Base-by-base conservation (phyloP, 1,140 invertebrate species). In the Vollenhovia emeryi region DNA sequence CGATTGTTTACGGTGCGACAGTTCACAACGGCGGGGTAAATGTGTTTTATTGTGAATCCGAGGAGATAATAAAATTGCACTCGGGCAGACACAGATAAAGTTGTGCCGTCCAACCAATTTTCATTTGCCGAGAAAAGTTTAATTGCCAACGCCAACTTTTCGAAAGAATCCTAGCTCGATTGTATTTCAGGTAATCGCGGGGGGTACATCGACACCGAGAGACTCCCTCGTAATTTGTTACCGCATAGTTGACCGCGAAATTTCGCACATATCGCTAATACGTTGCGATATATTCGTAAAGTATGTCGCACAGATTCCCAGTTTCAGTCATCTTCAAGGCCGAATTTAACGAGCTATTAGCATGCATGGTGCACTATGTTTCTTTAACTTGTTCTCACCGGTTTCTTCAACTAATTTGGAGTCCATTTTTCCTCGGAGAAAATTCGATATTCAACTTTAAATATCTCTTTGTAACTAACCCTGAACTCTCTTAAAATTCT, bases 1-100 rank as follows among this genome's bases (percentile, higher is more conserved):
- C 52, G 66, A 82, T 82, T 71, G 78, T 82, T 79, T 82, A 82
- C 78, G 24, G 40, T 40, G 52, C 33, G 78, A 82, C 78, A 82
- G 66, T 73, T 82, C 36, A 68, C 60, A 79, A 79, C 45, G 48
- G 13, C 50, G 21, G 27, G n/a, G 40, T 79, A 71, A 71, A 59
- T 40, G 78, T 30, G n/a, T 57, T 82, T 82, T 60, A 73, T 43
- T 40, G 50, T 30, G 52, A 43, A 80, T 57, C 55, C 48, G 24
- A 57, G 13, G 24, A 57, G 66, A 71, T 82, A 59, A 82, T 82
- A 82, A 82, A 82, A 82, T 71, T 57, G 24, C n/a, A 21, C 50
- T 21, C 52, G n/a, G 21, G 2, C 36, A 6, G 78, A 21, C 64
- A 18, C 21, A 21, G 76, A 69, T 52, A 69, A 80, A 55, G 48